Evolutionary conservation across 2,888 invertebrate genomes (phyloP).

Genomic region (Spatulosminthurus flaviceps): DNA sequence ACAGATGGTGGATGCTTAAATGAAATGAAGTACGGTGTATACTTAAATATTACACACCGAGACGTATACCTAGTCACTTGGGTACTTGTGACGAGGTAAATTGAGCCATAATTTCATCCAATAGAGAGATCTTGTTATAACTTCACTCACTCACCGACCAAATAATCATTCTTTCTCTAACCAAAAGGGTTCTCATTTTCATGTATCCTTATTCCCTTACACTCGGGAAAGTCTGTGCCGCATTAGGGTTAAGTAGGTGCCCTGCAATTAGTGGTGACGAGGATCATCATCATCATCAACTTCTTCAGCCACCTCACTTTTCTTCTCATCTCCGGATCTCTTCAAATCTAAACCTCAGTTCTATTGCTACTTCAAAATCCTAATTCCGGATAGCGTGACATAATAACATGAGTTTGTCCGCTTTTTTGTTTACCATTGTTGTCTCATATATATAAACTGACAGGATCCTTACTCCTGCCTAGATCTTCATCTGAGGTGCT

Average conservation of each 20-base stretch:
- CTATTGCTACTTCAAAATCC: too few relatives aligned
- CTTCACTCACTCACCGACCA: constrained; percentile 35
- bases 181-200: constrained; percentile 35
- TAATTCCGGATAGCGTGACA: too few relatives aligned
- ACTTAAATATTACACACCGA: constrained; percentile 28
- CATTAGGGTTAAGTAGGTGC: constrained; percentile 42
- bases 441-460: too few relatives aligned
- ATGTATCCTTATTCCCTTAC: background rate
- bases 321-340: background rate
- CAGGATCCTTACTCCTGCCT: too few relatives aligned
- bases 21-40: constrained; percentile 30
- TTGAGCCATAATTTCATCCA: constrained; percentile 48
- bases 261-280: constrained; percentile 45
- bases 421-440: too few relatives aligned
- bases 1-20: constrained; percentile 44
- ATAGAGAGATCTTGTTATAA: constrained; percentile 45
- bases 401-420: background rate
- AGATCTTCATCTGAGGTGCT: too few relatives aligned
- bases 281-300: constrained; percentile 43
- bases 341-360: too few relatives aligned
- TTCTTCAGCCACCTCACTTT: constrained; percentile 43
- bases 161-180: constrained; percentile 31
- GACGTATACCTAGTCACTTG: constrained; percentile 18
- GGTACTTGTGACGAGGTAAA: constrained; percentile 39
- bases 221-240: constrained; percentile 33